Evolutionary conservation across 2,113 vertebrate species (phyloP).

Genomic region (Cynoglossus semilaevis): DNA sequence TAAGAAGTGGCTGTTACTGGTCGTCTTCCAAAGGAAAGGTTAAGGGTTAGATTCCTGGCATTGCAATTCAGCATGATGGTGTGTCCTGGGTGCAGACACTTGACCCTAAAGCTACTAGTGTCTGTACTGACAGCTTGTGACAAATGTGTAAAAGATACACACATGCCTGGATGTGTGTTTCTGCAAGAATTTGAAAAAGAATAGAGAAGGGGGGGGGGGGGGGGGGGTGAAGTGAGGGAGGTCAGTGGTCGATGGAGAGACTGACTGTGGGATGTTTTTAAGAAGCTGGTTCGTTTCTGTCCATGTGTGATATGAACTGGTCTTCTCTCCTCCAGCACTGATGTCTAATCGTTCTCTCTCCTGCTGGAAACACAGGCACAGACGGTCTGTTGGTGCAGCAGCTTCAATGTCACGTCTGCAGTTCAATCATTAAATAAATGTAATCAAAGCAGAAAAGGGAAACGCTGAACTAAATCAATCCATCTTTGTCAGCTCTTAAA

Average conservation of each 20-base stretch:
- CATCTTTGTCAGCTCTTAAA: slow-evolving; percentile 21
- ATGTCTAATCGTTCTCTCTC: slow-evolving; percentile 27
- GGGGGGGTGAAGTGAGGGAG: slow-evolving; percentile 7
- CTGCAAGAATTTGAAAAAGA: too few species aligned
- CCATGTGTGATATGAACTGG: slow-evolving; percentile 34
- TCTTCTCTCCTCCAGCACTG: slow-evolving; percentile 15
- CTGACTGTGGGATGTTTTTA: slow-evolving; percentile 26
- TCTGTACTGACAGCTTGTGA: too few species aligned
- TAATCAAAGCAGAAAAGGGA: slow-evolving; percentile 45
- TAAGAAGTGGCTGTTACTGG: too few species aligned
- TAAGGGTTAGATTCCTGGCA: too few species aligned
- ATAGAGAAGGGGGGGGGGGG: too few species aligned
- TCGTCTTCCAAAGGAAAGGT: too few species aligned
- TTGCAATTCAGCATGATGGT: too few species aligned
- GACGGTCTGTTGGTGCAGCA: slow-evolving; percentile 20
- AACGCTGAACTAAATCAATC: slow-evolving; percentile 37
- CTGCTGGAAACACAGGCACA: slow-evolving; percentile 3
- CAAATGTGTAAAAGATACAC: too few species aligned
- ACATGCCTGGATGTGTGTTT: too few species aligned
- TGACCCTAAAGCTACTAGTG: too few species aligned
- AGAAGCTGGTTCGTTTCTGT: slow-evolving; percentile 46
- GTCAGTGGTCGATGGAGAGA: slow-evolving; percentile 9
- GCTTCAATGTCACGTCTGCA: slow-evolving; percentile 15
- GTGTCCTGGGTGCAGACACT: too few species aligned
- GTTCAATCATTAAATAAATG: slow-evolving; percentile 39